Evolutionary conservation across 2,888 invertebrate species (phyloP).

Genomic region (Melanotus villosus): DNA sequence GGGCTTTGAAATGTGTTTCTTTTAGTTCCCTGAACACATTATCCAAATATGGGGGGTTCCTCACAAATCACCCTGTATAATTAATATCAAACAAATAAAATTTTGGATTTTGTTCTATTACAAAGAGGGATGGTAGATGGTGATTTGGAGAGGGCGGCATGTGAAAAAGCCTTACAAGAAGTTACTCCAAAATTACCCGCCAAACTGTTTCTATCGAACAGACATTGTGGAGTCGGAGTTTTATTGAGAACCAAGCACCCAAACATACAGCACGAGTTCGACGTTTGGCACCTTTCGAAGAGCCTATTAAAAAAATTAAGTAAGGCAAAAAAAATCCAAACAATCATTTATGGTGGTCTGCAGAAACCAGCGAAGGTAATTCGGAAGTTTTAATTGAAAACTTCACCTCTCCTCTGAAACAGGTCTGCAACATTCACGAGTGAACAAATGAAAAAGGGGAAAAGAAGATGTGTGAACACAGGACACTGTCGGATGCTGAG

Average conservation of each 20-base stretch:
- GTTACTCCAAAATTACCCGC: constrained; percentile 32
- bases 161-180: constrained; percentile 40
- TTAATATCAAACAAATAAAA: too few relatives aligned
- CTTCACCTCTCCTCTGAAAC: constrained; percentile 33
- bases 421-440: constrained; percentile 37
- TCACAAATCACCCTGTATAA: too few relatives aligned
- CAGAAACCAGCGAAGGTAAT: too few relatives aligned
- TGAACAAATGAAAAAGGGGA: constrained; percentile 22
- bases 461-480: constrained; percentile 18
- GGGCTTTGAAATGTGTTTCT: too few relatives aligned
- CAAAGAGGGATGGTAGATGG: constrained; percentile 40
- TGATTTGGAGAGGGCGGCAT: too few relatives aligned
- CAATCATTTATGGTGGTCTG: too few relatives aligned
- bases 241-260: constrained; percentile 38
- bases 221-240: constrained; percentile 42
- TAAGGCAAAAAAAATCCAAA: constrained; percentile 29
- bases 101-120: too few relatives aligned
- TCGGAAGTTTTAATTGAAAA: too few relatives aligned
- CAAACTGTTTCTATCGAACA: constrained; percentile 46
- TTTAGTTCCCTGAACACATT: too few relatives aligned
- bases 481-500: too few relatives aligned
- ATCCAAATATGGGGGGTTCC: too few relatives aligned
- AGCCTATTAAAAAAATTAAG: constrained; percentile 44
- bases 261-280: too few relatives aligned
- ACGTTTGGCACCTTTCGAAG: constrained; percentile 48